phyloP scores from a whole-genome alignment of 2,113 vertebrate genomes.

The Tragulus kanchil region DNA sequence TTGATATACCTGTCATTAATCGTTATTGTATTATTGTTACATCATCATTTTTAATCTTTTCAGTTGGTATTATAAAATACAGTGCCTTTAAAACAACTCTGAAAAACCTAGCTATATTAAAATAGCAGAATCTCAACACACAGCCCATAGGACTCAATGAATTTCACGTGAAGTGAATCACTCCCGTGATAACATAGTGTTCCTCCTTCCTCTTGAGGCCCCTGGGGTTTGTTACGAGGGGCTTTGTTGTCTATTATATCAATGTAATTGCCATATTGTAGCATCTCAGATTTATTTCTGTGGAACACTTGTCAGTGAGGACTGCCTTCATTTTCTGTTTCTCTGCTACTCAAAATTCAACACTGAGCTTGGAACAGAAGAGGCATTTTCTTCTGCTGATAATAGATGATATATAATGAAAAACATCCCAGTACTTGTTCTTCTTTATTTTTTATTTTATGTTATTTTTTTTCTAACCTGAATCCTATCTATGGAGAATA shows the following conservation, averaged over 20 bases:
- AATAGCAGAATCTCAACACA: constrained; percentile 48
- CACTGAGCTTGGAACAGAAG: constrained; percentile 12
- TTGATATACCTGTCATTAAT: neutral
- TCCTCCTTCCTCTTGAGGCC: neutral
- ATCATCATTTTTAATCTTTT: constrained; percentile 23
- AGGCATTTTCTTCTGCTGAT: constrained; percentile 33
- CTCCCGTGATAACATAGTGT: neutral
- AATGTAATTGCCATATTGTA: constrained; percentile 27
- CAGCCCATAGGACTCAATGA: neutral
- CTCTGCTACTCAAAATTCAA: constrained; percentile 61
- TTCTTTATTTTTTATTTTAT: constrained; percentile 16
- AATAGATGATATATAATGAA: constrained; percentile 58
- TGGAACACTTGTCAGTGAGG: constrained; percentile 52
- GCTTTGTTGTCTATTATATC: constrained; percentile 56
- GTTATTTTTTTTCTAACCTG: neutral
- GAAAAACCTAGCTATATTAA: neutral
- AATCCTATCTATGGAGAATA: constrained; percentile 16
- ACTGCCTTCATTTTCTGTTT: constrained; percentile 63
- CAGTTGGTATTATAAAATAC: neutral
- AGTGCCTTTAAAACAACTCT: neutral
- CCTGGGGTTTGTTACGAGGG: constrained; percentile 9
- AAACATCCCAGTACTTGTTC: neutral
- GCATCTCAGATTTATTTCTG: constrained; percentile 64
- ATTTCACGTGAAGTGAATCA: constrained; percentile 39
- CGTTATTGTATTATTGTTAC: constrained; percentile 26